These are phyloP conservation scores for Tragelaphus oryx DNA, from an alignment of 2,797 vertebrate genomes.

Conservation along the genomic window DNA sequence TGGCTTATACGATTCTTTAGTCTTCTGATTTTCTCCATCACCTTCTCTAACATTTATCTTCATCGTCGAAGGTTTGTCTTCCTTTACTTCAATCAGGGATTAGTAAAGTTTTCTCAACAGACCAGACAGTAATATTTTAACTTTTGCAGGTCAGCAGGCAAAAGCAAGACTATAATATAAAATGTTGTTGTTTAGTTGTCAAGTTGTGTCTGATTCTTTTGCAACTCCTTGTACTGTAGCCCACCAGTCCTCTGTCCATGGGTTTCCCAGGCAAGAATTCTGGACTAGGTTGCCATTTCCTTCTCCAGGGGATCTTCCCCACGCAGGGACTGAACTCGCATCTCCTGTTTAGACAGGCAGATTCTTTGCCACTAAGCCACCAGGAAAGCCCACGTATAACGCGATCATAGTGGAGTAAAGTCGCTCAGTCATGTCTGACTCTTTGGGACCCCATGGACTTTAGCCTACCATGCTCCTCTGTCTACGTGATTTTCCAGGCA, in stretches of 20 bases:
- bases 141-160: neutral
- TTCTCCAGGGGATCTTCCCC: neutral
- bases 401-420: neutral
- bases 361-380: neutral
- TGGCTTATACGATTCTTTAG: neutral
- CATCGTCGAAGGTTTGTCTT: neutral
- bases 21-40: neutral
- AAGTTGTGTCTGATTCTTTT: neutral
- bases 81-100: neutral
- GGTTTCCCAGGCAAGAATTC: neutral
- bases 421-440: neutral
- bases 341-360: neutral
- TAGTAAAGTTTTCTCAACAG: neutral
- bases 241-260: neutral
- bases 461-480: neutral
- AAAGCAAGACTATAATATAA: neutral
- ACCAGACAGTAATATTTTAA: neutral
- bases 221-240: neutral
- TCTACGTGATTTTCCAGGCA: neutral
- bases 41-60: neutral
- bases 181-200: neutral
- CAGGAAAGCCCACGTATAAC: neutral
- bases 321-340: accelerated
- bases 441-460: neutral
- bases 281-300: neutral